Conservation (phyloP, 2,797 vertebrate genomes). For the Girardinus metallicus region DNA sequence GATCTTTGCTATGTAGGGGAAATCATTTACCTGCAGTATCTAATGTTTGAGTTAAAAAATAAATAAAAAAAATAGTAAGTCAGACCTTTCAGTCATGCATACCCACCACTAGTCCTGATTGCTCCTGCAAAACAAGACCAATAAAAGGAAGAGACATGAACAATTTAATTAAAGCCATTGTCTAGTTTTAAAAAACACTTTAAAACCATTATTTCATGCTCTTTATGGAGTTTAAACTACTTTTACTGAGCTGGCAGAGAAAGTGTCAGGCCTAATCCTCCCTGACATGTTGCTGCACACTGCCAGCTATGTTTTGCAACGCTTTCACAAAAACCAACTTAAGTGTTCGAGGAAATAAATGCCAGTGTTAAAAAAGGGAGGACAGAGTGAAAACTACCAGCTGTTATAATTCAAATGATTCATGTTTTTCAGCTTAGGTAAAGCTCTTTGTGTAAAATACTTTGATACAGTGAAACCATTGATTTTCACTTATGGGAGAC, state of each 20-base stretch:
- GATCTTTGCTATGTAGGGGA: conserved; percentile 7
- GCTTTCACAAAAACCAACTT: background rate
- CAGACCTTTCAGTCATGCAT: background rate
- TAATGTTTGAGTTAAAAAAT: background rate
- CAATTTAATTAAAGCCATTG: background rate
- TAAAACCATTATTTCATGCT: background rate
- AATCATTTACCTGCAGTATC: background rate
- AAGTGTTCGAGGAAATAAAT: background rate
- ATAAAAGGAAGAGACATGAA: background rate
- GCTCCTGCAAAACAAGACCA: background rate
- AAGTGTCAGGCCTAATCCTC: background rate
- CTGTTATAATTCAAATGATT: background rate
- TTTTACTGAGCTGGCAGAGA: background rate
- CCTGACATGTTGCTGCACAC: background rate
- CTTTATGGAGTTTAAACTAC: background rate
- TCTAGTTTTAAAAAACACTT: background rate
- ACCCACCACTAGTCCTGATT: background rate
- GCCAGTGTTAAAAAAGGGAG: background rate
- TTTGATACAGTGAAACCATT: background rate
- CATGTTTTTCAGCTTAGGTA: background rate
- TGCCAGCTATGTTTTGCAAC: background rate
- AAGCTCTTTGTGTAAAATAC: background rate
- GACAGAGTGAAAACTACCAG: background rate
- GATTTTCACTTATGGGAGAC: background rate
- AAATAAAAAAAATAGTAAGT: background rate